Evolutionary conservation across 2,113 vertebrate genomes (phyloP).

Genomic region (Erinaceus europaeus): DNA sequence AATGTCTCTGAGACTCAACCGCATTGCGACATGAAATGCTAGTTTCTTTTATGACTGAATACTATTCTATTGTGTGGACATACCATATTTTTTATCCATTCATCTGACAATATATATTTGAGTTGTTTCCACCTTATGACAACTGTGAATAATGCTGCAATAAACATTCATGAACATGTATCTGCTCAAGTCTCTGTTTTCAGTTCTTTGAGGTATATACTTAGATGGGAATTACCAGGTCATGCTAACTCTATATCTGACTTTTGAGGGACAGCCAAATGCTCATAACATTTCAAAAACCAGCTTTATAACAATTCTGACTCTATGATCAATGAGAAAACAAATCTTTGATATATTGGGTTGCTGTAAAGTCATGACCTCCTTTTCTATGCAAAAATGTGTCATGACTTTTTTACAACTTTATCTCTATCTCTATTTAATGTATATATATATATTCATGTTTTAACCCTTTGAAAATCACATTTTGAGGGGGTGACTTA

Average conservation of each 20-base stretch:
- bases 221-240: neutral
- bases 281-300: neutral
- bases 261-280: too few species aligned
- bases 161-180: neutral
- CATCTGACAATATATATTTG: too few species aligned
- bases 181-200: slow-evolving; percentile 17
- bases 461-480: slow-evolving; percentile 29
- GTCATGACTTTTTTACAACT: too few species aligned
- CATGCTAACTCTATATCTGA: neutral
- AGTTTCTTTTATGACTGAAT: too few species aligned
- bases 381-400: too few species aligned
- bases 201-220: neutral
- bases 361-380: too few species aligned
- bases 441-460: too few species aligned
- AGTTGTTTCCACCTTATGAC: too few species aligned
- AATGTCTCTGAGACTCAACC: neutral
- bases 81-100: too few species aligned
- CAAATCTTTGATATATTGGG: neutral
- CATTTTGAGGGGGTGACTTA: neutral
- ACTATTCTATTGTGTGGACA: too few species aligned
- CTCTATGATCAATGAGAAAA: neutral
- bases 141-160: too few species aligned
- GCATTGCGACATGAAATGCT: neutral
- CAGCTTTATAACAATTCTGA: slow-evolving; percentile 1
- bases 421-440: too few species aligned